phyloP scores from a whole-genome alignment of 2,113 vertebrate species.

The Campylomormyrus numenius region DNA sequence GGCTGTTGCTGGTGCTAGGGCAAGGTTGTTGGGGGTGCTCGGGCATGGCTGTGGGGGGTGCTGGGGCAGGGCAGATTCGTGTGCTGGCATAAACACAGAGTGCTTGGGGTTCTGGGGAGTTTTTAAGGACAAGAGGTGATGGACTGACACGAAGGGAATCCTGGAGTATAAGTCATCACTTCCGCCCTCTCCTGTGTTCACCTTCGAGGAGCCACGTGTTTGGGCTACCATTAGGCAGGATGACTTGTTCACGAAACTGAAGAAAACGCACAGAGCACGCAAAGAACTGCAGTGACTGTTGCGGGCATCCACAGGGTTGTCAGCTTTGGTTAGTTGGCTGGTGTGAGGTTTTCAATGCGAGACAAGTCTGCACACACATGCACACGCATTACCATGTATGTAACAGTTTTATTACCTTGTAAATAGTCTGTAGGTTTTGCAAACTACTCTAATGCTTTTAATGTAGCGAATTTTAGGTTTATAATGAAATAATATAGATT shows the following conservation, averaged over 20 bases:
- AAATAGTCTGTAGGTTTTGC: no score
- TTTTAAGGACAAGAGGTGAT: background rate
- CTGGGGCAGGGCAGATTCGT: conserved; percentile 7
- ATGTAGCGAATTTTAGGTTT: no score
- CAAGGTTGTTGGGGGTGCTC: no score
- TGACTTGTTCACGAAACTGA: background rate
- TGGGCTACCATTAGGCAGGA: background rate
- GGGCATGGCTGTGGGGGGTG: no score
- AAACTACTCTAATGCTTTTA: no score
- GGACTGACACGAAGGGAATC: background rate
- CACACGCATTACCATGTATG: no score
- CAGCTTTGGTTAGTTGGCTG: no score
- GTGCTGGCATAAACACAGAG: background rate
- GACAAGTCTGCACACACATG: no score
- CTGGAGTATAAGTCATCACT: background rate
- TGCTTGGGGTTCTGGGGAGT: background rate
- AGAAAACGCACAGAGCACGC: background rate
- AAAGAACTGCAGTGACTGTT: background rate
- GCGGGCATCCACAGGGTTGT: background rate
- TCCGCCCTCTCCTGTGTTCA: background rate
- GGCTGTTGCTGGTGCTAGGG: no score
- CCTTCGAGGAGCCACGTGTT: background rate
- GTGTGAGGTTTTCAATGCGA: no score
- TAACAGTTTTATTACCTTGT: no score
- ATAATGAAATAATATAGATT: no score